Percentiles rank a stretch among this genome's conserved stretches.
phyloP scores from a whole-genome alignment of 2,113 vertebrate species.

The Erythrolamprus reginae region DNA sequence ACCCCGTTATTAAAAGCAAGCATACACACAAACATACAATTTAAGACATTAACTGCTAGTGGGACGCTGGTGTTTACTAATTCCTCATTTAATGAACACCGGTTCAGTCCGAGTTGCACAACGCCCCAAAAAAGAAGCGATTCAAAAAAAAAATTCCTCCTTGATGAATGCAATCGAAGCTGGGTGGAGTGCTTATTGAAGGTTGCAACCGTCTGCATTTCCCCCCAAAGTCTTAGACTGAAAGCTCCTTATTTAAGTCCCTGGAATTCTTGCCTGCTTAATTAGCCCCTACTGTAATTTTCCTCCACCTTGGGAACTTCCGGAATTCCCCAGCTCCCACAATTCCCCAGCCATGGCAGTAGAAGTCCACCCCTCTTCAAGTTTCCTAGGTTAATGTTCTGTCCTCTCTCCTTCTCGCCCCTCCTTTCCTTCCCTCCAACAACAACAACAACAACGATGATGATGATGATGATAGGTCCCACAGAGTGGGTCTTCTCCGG shows the following conservation, averaged over 20 bases:
- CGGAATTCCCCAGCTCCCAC: too few relatives aligned
- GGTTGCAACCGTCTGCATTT: neutral
- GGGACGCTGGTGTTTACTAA: neutral
- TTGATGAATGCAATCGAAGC: neutral
- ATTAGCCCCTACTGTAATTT: neutral
- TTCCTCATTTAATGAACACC: neutral
- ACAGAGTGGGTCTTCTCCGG: too few relatives aligned
- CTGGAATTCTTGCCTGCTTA: neutral
- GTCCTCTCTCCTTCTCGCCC: too few relatives aligned
- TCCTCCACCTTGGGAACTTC: too few relatives aligned
- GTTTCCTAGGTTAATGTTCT: too few relatives aligned
- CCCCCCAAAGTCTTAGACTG: neutral
- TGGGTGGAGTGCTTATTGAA: neutral
- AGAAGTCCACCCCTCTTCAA: too few relatives aligned
- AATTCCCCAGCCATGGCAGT: too few relatives aligned
- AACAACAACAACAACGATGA: too few relatives aligned
- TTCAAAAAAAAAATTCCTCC: neutral
- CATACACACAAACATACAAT: too few relatives aligned
- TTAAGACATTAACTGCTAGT: neutral
- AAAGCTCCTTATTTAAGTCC: neutral
- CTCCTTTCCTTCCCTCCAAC: too few relatives aligned
- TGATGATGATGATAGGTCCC: too few relatives aligned
- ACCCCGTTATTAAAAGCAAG: too few relatives aligned
- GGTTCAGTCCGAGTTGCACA: neutral
- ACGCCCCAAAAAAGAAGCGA: neutral